A percentile compares a stretch with the other conserved stretches of the same genome.
Evolutionary conservation across 2,113 vertebrate species (phyloP).

Genomic region (Cyprinodon brontotheroides): DNA sequence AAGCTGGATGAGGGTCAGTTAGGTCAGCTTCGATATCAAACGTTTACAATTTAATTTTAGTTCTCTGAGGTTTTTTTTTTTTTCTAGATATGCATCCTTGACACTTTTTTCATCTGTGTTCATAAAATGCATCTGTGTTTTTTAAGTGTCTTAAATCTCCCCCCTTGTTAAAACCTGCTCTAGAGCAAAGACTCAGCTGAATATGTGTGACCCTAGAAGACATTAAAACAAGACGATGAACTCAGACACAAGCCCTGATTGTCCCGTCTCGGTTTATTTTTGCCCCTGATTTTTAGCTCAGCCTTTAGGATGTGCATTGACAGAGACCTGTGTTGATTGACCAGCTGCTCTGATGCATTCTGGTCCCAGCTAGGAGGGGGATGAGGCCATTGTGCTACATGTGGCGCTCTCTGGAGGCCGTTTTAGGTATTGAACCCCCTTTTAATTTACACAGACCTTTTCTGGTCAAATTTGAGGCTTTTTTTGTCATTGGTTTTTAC

Average conservation of each 20-base stretch:
- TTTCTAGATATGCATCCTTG: background rate
- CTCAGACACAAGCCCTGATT: slow-evolving; percentile 36
- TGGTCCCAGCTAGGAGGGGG: slow-evolving; percentile 20
- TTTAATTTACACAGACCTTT: background rate
- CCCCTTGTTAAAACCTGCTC: slow-evolving; percentile 18
- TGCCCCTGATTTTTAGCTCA: slow-evolving; percentile 21
- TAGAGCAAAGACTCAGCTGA: slow-evolving; percentile 35
- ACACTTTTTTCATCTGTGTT: slow-evolving; percentile 19
- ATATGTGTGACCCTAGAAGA: slow-evolving; percentile 41
- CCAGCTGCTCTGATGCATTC: slow-evolving; percentile 32
- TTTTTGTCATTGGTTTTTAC: background rate
- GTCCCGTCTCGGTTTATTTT: slow-evolving; percentile 30
- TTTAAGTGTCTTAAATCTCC: slow-evolving; percentile 23
- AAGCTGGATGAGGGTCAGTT: slow-evolving; percentile 20
- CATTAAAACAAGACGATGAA: slow-evolving; percentile 53
- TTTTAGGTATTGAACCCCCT: slow-evolving; percentile 27
- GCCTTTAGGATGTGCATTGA: slow-evolving; percentile 11
- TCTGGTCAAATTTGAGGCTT: background rate
- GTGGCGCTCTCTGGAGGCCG: slow-evolving; percentile 57
- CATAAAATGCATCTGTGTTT: slow-evolving; percentile 18
- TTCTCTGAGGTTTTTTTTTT: background rate
- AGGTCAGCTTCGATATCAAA: slow-evolving; percentile 8
- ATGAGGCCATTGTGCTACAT: slow-evolving; percentile 3
- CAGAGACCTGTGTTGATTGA: slow-evolving; percentile 19
- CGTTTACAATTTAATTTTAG: background rate